Evolutionary conservation across 2,113 vertebrate genomes (phyloP).

Genomic region (Propithecus coquereli): DNA sequence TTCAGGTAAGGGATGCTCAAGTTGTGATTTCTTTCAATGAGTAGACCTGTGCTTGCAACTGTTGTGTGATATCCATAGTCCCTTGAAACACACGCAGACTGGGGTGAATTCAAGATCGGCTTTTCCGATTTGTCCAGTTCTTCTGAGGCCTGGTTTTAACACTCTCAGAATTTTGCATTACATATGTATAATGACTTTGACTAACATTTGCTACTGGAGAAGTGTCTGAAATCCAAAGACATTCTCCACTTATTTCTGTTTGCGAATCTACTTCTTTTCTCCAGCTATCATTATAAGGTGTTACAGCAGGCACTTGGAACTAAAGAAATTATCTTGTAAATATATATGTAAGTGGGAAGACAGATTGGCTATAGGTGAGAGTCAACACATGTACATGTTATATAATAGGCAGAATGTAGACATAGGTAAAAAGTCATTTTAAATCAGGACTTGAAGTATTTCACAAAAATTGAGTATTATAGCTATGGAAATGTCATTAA

Average conservation of each 20-base stretch:
- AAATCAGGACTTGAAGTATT: neutral
- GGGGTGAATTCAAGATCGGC: neutral
- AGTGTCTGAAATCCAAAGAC: neutral
- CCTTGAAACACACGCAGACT: neutral
- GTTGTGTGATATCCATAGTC: neutral
- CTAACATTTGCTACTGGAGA: neutral
- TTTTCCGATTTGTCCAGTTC: neutral
- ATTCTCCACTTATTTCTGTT: neutral
- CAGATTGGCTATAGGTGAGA: neutral
- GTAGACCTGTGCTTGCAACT: neutral
- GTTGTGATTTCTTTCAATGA: fast-evolving
- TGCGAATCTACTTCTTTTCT: neutral
- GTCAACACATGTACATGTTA: fast-evolving
- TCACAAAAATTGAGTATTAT: neutral
- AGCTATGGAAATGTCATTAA: neutral
- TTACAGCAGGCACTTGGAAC: neutral
- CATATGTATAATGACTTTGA: neutral
- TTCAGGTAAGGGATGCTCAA: neutral
- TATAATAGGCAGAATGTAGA: neutral
- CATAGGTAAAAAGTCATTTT: neutral
- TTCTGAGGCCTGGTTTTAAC: neutral
- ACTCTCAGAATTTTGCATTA: neutral
- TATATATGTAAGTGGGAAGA: neutral
- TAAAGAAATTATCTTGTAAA: neutral
- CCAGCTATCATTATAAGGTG: neutral